Conservation (phyloP, 2,797 vertebrate species). For the Pipistrellus pipistrellus region DNA sequence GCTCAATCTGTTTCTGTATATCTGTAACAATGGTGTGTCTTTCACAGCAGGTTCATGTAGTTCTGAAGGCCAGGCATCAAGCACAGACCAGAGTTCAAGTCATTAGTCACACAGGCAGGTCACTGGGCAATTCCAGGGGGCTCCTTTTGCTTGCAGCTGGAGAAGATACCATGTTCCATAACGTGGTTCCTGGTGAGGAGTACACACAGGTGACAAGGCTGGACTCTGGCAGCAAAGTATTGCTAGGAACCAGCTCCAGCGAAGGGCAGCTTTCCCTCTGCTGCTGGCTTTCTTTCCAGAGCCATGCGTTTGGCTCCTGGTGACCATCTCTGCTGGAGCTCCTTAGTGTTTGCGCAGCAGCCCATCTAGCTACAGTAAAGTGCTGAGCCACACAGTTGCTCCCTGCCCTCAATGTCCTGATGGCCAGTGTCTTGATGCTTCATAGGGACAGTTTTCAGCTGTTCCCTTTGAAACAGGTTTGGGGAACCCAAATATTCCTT, state of each 20-base stretch:
- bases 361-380: neutral
- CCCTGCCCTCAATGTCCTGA: neutral
- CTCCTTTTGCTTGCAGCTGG: constrained; percentile 33
- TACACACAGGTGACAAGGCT: neutral
- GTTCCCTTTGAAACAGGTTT: neutral
- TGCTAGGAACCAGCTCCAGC: neutral
- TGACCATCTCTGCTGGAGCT: neutral
- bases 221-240: neutral
- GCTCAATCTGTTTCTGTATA: constrained; percentile 28
- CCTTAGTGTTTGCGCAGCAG: neutral
- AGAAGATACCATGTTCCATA: neutral
- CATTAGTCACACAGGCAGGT: constrained; percentile 19
- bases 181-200: neutral
- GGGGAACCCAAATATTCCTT: neutral
- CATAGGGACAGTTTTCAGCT: neutral
- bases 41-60: constrained; percentile 19
- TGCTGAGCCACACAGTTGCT: neutral
- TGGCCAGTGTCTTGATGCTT: neutral
- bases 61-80: constrained; percentile 44
- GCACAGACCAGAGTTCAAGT: constrained; percentile 26
- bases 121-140: neutral
- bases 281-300: neutral
- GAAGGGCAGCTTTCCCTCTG: neutral
- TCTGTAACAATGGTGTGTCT: constrained; percentile 16
- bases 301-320: neutral